These are phyloP conservation scores for Platichthys flesus DNA, from an alignment of 2,113 vertebrate species.

Conservation along the genomic window DNA sequence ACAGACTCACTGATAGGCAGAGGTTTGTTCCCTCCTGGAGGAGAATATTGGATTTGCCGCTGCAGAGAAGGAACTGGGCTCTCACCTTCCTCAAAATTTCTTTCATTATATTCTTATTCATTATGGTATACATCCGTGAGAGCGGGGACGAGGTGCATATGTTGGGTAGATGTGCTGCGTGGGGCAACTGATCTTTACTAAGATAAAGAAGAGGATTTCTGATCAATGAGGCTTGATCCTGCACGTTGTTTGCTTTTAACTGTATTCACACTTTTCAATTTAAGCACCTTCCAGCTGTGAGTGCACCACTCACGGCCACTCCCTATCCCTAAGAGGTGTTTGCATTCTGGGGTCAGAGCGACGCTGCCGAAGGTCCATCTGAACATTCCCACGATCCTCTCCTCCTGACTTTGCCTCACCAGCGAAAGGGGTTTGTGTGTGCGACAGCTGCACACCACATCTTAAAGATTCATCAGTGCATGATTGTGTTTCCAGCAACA, in stretches of 20 bases:
- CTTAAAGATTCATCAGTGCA: constrained; percentile 58
- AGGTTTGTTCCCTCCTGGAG: constrained; percentile 60
- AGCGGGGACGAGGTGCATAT: no score
- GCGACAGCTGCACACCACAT: constrained; percentile 19
- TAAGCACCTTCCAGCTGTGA: constrained; percentile 2
- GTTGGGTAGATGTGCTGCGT: background rate
- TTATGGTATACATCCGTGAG: background rate
- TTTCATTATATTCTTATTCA: constrained; percentile 17
- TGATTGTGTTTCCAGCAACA: constrained; percentile 48
- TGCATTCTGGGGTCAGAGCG: constrained; percentile 26
- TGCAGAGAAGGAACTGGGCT: constrained; percentile 33
- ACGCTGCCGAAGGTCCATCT: background rate
- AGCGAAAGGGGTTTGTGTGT: background rate
- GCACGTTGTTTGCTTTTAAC: background rate
- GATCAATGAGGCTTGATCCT: background rate
- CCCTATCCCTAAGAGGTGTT: constrained; percentile 46
- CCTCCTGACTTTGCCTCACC: background rate
- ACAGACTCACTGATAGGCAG: constrained; percentile 60
- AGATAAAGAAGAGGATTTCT: background rate
- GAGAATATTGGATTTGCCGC: constrained; percentile 65
- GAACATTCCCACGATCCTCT: constrained; percentile 10
- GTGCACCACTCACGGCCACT: background rate
- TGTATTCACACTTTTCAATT: background rate
- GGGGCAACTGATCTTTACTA: constrained; percentile 4
- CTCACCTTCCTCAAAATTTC: constrained; percentile 47